Evolutionary conservation across 2,888 invertebrate genomes (phyloP).

Genomic region (Drosophila differens): DNA sequence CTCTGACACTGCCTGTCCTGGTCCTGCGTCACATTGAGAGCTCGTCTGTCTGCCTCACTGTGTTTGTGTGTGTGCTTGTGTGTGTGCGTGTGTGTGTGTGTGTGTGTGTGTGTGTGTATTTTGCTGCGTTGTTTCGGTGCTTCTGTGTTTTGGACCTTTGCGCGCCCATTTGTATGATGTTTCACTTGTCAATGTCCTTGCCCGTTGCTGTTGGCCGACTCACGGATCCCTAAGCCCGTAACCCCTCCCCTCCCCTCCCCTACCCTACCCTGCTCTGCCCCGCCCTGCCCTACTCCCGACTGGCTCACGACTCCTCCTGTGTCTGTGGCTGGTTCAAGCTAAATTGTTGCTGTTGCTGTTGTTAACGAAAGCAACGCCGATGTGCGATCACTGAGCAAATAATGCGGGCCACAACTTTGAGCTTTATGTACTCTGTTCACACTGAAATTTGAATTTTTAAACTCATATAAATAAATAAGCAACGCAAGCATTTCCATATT

Average conservation of each 20-base stretch:
- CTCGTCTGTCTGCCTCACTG: constrained; percentile 24
- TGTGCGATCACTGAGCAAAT: constrained; percentile 5
- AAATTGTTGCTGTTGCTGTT: background rate
- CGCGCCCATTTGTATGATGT: constrained; percentile 61
- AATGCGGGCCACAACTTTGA: background rate
- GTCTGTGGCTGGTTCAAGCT: background rate
- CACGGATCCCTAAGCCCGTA: constrained; percentile 6
- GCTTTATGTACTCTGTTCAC: background rate
- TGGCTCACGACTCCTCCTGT: constrained; percentile 1
- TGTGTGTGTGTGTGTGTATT: constrained; percentile 18
- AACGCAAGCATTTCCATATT: background rate
- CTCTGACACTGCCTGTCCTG: constrained; percentile 34
- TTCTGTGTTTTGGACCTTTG: constrained; percentile 27
- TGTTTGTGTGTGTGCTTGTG: constrained; percentile 1
- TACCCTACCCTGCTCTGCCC: background rate
- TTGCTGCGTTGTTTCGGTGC: constrained; percentile 22
- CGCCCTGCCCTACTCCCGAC: background rate
- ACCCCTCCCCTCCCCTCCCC: background rate
- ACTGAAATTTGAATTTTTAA: background rate
- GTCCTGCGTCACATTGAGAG: constrained; percentile 36
- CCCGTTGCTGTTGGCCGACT: constrained; percentile 25
- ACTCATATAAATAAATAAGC: background rate
- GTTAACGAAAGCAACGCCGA: background rate
- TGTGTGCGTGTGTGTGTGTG: background rate
- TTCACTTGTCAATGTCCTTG: constrained; percentile 62